phyloP scores from a whole-genome alignment of 2,113 vertebrate species.

The Zosterops borbonicus region DNA sequence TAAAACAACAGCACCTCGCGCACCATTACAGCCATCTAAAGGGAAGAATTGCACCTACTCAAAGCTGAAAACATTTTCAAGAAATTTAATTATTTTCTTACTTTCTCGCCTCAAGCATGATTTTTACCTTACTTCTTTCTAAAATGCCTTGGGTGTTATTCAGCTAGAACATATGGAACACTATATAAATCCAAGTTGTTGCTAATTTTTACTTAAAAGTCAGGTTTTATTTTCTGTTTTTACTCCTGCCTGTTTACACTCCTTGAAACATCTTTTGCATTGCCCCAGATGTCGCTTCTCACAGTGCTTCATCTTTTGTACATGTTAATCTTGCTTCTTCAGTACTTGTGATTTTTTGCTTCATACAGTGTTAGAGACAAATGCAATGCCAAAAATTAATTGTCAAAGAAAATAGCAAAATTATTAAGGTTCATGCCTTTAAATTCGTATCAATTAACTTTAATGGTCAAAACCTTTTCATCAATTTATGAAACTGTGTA shows the following conservation, averaged over 20 bases:
- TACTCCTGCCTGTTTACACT: slow-evolving; percentile 66
- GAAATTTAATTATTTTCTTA: slow-evolving; percentile 68
- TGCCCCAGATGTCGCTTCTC: slow-evolving; percentile 44
- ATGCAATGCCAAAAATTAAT: slow-evolving; percentile 59
- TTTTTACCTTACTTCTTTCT: slow-evolving; percentile 59
- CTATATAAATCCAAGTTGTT: slow-evolving; percentile 73
- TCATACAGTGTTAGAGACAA: slow-evolving; percentile 16
- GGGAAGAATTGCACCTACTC: slow-evolving; percentile 61
- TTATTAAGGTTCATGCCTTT: slow-evolving; percentile 64
- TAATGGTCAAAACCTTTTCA: slow-evolving; percentile 71
- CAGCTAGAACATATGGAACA: slow-evolving; percentile 67
- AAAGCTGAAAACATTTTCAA: slow-evolving; percentile 67
- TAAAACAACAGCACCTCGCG: slow-evolving; percentile 64
- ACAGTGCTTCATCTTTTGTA: slow-evolving; percentile 19
- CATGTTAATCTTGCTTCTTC: slow-evolving; percentile 32
- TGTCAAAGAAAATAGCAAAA: slow-evolving; percentile 69
- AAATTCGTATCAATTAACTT: slow-evolving; percentile 76
- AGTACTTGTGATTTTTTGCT: slow-evolving; percentile 22
- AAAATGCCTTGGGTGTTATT: slow-evolving; percentile 59
- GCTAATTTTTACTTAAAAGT: slow-evolving; percentile 76
- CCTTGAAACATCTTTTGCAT: slow-evolving; percentile 57
- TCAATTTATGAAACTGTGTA: slow-evolving; percentile 66
- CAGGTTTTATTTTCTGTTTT: slow-evolving; percentile 74
- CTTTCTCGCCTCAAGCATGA: not conserved
- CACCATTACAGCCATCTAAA: slow-evolving; percentile 52